Evolutionary conservation across 1,140 invertebrate species (phyloP).

Genomic region (Drosophila rufa): DNA sequence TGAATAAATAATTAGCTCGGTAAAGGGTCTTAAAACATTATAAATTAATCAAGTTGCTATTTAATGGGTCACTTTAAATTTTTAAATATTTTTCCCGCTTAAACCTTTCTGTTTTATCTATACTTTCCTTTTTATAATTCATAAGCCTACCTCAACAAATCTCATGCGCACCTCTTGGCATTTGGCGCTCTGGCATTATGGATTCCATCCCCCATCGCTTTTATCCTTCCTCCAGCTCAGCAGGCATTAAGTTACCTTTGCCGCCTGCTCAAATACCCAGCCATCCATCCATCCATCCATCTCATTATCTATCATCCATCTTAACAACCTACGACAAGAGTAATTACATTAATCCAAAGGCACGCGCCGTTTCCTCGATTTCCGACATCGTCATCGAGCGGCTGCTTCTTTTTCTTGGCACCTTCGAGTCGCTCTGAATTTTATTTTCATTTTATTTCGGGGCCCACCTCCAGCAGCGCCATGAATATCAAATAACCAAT

Average conservation of each 20-base stretch:
- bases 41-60: no score
- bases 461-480: constrained; percentile 34
- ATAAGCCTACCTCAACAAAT: constrained; percentile 11
- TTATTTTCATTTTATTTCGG: constrained; percentile 14
- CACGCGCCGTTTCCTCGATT: constrained; percentile 48
- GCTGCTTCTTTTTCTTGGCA: constrained; percentile 36
- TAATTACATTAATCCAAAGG: constrained; percentile 78
- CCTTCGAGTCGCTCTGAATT: constrained; percentile 31
- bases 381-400: constrained; percentile 14
- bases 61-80: no score
- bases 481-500: constrained; percentile 83
- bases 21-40: no score
- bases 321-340: constrained; percentile 69
- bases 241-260: constrained; percentile 30
- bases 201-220: background rate
- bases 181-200: background rate
- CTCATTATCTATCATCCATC: constrained; percentile 41
- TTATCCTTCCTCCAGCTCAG: constrained; percentile 19
- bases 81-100: no score
- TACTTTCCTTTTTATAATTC: background rate
- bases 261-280: constrained; percentile 10
- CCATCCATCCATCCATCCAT: constrained; percentile 28
- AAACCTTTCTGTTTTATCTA: no score
- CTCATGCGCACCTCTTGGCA: background rate
- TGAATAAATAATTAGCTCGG: no score